Evolutionary conservation across 1,140 invertebrate genomes (phyloP), one percentile per base, ranked within the genome.

Genomic region (Eriosoma lanigerum): DNA sequence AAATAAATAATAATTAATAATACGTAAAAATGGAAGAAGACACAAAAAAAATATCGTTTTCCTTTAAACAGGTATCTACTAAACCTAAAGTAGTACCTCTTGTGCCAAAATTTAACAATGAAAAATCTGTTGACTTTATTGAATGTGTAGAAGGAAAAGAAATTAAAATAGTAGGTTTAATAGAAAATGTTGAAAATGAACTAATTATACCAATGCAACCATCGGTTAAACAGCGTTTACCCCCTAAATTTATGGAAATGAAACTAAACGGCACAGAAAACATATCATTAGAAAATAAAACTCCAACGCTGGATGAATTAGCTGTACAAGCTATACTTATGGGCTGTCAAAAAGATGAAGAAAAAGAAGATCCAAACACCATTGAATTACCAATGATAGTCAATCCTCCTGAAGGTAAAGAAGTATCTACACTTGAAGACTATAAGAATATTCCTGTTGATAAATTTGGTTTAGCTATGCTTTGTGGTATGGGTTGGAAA

Each of bases 401-500:
- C 2, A 85, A 89, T 60, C 66, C 75, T 21, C 84, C 89, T 12
- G 86, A 88, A 58, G 90, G 89, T 5, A 87, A 89, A 81, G 87
- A 88, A 85, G 89, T 92, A 89, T 90, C 93, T 24, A 91, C 91
- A 8, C 84, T 94, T 48, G 93, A 95, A 82, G 94, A 98, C 87
- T 98, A 98, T 89, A 95, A 97, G 84, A 88, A 90, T 83, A 90
- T 97, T 70, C 96, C 96, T 2, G 90, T 98, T 64, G 89, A 91
- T 85, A 89, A 93, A 64, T 98, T 92, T 92, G 96, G 96, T 10
- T 82, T 94, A 83, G 96, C 96, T 8, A 93, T 98, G 92, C 87
- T 98, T 19, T 86, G 95, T 83, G 96, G 96, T 50, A 98, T 98
- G 96, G 96, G 96, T 0, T 98, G 95, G 95, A 90, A 91, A 83